Percentiles rank a stretch among this genome's conserved stretches.
Evolutionary conservation across 1,140 invertebrate genomes (phyloP).

Genomic region (Notospermus geniculatus): DNA sequence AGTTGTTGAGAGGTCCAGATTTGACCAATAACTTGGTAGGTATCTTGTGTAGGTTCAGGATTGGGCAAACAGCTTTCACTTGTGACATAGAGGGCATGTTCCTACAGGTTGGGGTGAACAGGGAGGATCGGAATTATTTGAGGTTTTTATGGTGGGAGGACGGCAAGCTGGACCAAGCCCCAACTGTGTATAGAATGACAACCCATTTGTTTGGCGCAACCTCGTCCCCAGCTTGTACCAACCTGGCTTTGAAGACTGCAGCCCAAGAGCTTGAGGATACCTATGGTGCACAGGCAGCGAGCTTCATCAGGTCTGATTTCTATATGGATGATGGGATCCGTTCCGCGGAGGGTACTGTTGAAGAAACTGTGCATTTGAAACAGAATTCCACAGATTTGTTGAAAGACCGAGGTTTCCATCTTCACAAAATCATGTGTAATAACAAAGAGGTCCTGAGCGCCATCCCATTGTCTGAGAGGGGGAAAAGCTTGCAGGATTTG

Average conservation of each 20-base stretch:
- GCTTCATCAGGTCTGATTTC: conserved; percentile 19
- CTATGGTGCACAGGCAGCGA: neutral
- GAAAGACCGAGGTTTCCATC: neutral
- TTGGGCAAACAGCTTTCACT: no score
- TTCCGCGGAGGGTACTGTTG: neutral
- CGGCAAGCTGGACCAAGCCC: neutral
- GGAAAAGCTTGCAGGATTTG: neutral
- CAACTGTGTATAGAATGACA: conserved; percentile 22
- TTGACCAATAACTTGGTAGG: neutral
- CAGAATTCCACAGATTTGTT: neutral
- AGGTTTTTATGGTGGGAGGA: neutral
- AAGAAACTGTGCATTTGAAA: neutral
- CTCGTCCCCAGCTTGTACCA: conserved; percentile 25
- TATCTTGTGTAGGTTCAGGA: neutral
- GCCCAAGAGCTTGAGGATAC: neutral
- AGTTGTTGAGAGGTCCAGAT: neutral
- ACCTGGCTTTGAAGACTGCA: conserved; percentile 17
- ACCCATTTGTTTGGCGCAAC: conserved; percentile 26
- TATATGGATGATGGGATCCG: conserved; percentile 28
- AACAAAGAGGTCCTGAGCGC: neutral
- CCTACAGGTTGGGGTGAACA: neutral
- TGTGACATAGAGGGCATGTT: no score
- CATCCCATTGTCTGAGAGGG: neutral
- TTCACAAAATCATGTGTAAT: neutral
- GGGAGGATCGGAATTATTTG: conserved; percentile 3